These are phyloP conservation scores for Lithobates sylvaticus DNA, from an alignment of 2,797 vertebrate species.

Conservation along the genomic window DNA sequence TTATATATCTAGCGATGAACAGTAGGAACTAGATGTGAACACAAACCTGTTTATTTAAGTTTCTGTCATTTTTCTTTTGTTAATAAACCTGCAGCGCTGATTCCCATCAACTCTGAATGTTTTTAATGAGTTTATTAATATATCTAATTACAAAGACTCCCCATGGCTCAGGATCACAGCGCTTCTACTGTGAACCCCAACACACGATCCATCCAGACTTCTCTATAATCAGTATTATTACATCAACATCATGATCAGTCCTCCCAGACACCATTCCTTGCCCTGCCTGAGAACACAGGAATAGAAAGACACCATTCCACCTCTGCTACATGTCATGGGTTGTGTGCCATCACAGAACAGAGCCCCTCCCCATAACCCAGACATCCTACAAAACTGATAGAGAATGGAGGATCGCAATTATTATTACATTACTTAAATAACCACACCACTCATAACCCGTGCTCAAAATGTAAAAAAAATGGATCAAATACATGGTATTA, in stretches of 20 bases:
- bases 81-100: slow-evolving; percentile 30
- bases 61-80: slow-evolving; percentile 1
- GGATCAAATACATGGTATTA: no score
- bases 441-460: no score
- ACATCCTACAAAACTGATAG: no score
- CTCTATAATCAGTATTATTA: slow-evolving; percentile 20
- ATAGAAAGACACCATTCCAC: no score
- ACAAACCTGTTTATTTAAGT: slow-evolving; percentile 10
- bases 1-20: no score
- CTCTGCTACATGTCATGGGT: no score
- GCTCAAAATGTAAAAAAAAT: no score
- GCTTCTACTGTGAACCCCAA: slow-evolving; percentile 21
- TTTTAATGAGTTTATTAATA: slow-evolving; percentile 44
- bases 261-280: background rate
- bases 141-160: slow-evolving; percentile 40
- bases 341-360: no score
- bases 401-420: no score
- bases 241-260: slow-evolving; percentile 25
- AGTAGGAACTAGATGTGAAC: background rate
- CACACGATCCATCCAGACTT: slow-evolving; percentile 3
- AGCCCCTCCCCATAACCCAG: no score
- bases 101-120: slow-evolving; percentile 15
- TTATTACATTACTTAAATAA: no score
- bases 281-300: no score
- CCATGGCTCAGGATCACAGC: slow-evolving; percentile 1